phyloP scores from a whole-genome alignment of 2,797 vertebrate genomes.

The Rhabdomys pumilio region DNA sequence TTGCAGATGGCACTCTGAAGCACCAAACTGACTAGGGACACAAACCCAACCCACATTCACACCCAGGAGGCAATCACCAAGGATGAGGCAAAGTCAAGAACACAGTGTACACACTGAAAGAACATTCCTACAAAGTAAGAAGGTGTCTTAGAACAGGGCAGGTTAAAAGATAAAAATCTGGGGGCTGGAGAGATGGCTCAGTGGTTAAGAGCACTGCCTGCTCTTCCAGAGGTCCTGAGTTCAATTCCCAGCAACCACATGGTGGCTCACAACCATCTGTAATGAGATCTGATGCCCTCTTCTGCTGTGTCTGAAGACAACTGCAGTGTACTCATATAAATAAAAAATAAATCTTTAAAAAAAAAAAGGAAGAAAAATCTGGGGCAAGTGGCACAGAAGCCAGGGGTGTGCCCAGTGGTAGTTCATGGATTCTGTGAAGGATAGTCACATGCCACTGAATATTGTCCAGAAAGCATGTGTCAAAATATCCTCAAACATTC shows the following conservation, averaged over 20 bases:
- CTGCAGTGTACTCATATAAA: too few relatives aligned
- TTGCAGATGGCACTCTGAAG: not conserved
- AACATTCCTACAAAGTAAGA: constrained; percentile 44
- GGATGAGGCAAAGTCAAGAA: constrained; percentile 24
- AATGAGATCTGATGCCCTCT: too few relatives aligned
- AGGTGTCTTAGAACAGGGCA: not conserved
- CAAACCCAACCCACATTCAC: not conserved
- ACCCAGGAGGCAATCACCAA: constrained; percentile 24
- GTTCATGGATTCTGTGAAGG: constrained; percentile 1
- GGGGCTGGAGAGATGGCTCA: not conserved
- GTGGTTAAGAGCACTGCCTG: too few relatives aligned
- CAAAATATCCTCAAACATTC: not conserved
- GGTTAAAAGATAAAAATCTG: constrained; percentile 30
- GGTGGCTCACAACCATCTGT: too few relatives aligned
- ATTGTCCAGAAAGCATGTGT: not conserved
- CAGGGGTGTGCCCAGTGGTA: not conserved
- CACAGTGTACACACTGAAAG: constrained; percentile 61
- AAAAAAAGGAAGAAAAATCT: not conserved
- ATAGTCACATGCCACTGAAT: not conserved
- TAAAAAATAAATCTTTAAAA: too few relatives aligned
- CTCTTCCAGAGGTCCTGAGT: too few relatives aligned
- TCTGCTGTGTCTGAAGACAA: too few relatives aligned
- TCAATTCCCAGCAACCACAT: too few relatives aligned
- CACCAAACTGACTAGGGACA: not conserved
- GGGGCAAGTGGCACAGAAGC: not conserved